Evolutionary conservation across 92 coral and sea anemone genomes (phyloP).

Genomic region (Chrysogorgia sp.): DNA sequence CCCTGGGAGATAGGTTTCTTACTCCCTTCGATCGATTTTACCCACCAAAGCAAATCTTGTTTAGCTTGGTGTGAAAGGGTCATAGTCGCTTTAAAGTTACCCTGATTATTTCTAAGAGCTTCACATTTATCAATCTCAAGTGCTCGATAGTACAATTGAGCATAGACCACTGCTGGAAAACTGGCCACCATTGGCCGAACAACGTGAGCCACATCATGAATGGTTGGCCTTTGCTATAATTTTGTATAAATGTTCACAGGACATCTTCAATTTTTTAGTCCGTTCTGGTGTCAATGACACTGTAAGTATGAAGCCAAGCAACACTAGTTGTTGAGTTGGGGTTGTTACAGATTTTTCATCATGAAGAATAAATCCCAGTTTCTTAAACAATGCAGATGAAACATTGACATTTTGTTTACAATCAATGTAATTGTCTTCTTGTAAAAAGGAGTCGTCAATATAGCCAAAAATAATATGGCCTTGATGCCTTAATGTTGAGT

Average conservation of each 20-base stretch:
- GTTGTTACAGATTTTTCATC: constrained; percentile 1
- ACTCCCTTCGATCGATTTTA: constrained; percentile 3
- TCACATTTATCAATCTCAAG: constrained; percentile 39
- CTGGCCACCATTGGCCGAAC: constrained; percentile 37
- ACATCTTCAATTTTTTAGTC: not conserved
- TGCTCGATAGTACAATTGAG: constrained; percentile 13
- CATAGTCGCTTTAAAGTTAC: constrained; percentile 20
- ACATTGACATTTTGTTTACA: constrained; percentile 23
- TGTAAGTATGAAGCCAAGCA: constrained; percentile 16
- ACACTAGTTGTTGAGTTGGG: constrained; percentile 4
- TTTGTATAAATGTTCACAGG: constrained; percentile 8
- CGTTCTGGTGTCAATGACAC: not conserved
- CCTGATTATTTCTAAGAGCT: constrained; percentile 35
- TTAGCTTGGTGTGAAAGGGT: constrained; percentile 18
- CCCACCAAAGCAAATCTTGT: constrained; percentile 37
- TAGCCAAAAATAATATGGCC: constrained; percentile 47
- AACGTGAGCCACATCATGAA: constrained; percentile 28
- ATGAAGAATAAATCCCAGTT: constrained; percentile 30
- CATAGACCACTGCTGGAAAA: constrained; percentile 15
- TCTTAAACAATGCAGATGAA: constrained; percentile 10
- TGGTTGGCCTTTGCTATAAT: constrained; percentile 6
- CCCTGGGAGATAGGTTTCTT: constrained; percentile 32
- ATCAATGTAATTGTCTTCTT: not conserved
- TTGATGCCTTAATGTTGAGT: constrained; percentile 40
- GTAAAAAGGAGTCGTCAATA: constrained; percentile 28